A percentile compares a stretch with the other conserved stretches of the same genome.
Conservation (phyloP, 2,113 vertebrate species). For the Oenanthe melanoleuca region DNA sequence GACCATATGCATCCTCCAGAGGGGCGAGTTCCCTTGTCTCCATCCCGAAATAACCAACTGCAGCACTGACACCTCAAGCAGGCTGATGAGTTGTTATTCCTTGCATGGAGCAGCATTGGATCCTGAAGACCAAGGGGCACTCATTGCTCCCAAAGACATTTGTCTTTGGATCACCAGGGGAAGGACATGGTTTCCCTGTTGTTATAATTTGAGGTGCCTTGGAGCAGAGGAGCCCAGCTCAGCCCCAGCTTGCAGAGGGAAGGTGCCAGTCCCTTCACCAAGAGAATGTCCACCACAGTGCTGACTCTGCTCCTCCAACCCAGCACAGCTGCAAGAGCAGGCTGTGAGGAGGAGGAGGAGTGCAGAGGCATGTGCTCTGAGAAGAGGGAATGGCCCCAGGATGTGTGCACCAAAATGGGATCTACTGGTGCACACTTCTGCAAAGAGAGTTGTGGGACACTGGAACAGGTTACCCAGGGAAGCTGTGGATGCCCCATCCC, state of each 20-base stretch:
- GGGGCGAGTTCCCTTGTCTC: rapidly evolving
- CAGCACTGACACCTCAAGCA: neutral
- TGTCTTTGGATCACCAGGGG: neutral
- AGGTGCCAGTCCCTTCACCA: neutral
- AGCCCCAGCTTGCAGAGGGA: rapidly evolving
- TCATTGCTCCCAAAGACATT: neutral
- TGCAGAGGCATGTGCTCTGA: neutral
- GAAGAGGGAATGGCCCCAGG: neutral
- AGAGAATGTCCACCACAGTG: neutral
- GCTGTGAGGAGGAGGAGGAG: neutral
- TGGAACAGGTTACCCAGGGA: neutral
- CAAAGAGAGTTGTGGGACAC: neutral
- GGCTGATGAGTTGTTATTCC: neutral
- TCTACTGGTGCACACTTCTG: neutral
- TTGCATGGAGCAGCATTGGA: neutral
- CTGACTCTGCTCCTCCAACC: no score
- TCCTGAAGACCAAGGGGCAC: neutral
- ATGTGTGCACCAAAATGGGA: neutral
- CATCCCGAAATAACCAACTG: neutral
- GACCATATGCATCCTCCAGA: neutral
- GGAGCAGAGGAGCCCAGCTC: neutral
- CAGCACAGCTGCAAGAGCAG: rapidly evolving
- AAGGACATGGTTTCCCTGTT: neutral
- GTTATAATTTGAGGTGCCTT: neutral
- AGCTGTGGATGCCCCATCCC: neutral